These are phyloP conservation scores for Dendrolimus punctatus DNA, from an alignment of 1,140 invertebrate genomes.

Conservation along the genomic window DNA sequence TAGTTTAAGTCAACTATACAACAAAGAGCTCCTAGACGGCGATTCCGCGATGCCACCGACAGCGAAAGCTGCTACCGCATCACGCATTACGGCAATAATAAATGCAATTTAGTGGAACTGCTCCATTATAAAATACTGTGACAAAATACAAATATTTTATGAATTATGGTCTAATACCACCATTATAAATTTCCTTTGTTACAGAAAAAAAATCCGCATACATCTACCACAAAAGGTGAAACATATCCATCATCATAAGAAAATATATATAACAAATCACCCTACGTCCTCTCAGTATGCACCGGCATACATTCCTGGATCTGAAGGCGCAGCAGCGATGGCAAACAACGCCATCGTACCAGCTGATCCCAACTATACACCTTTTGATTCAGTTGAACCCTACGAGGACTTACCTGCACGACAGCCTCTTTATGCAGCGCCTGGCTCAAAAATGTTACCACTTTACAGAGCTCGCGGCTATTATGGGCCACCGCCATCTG, in stretches of 20 bases:
- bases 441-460: conserved; percentile 56
- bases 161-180: background rate
- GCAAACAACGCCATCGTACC: conserved; percentile 47
- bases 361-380: conserved; percentile 39
- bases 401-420: conserved; percentile 41
- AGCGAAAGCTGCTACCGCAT: conserved; percentile 51
- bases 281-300: conserved; percentile 58
- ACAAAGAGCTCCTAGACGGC: conserved; percentile 19
- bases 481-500: conserved; percentile 56
- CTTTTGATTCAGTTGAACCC: conserved; percentile 43
- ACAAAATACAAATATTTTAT: too few relatives aligned
- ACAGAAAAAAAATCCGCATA: conserved; percentile 71
- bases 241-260: conserved; percentile 71
- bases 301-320: conserved; percentile 52
- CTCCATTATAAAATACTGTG: background rate
- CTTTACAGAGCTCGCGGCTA: conserved; percentile 61
- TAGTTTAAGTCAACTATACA: conserved; percentile 27
- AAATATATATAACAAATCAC: conserved; percentile 69
- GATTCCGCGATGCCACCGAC: conserved; percentile 13
- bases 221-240: conserved; percentile 71
- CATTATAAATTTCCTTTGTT: conserved; percentile 51
- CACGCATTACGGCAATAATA: conserved; percentile 49
- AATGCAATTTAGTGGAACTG: conserved; percentile 38
- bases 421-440: conserved; percentile 21
- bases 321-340: conserved; percentile 48